These are phyloP conservation scores for Eustalomyia histrio DNA, from an alignment of 2,888 invertebrate species.

Conservation along the genomic window DNA sequence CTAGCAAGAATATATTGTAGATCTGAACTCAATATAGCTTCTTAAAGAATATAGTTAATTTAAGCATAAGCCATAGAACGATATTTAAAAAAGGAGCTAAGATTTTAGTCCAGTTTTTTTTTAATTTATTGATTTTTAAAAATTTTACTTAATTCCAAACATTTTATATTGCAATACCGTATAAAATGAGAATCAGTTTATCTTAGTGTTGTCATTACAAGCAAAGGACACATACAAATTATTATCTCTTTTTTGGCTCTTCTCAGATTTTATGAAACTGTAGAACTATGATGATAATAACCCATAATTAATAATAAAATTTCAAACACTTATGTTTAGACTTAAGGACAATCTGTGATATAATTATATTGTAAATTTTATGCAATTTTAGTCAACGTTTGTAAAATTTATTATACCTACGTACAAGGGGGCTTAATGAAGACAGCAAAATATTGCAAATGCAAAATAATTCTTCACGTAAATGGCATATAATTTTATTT, in stretches of 20 bases:
- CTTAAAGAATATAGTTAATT: too few species aligned
- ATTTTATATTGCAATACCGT: background rate
- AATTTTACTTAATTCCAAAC: too few species aligned
- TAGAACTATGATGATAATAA: constrained; percentile 20
- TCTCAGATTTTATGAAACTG: background rate
- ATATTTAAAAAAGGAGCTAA: too few species aligned
- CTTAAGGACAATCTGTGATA: background rate
- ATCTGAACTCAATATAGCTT: too few species aligned
- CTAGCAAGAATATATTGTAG: too few species aligned
- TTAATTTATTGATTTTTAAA: too few species aligned
- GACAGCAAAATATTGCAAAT: constrained; percentile 13
- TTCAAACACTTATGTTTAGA: constrained; percentile 19
- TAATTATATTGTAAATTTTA: background rate
- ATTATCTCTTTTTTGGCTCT: too few species aligned
- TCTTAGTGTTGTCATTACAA: background rate
- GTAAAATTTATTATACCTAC: too few species aligned
- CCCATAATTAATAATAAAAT: constrained; percentile 42
- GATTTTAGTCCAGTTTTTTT: too few species aligned
- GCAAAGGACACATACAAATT: background rate
- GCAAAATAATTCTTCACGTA: constrained; percentile 12
- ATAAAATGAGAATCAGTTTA: background rate
- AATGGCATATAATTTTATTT: constrained; percentile 5
- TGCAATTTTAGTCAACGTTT: background rate
- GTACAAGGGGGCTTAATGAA: too few species aligned
- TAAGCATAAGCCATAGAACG: too few species aligned